These are phyloP conservation scores for Elaphurus davidianus DNA, from an alignment of 2,113 vertebrate species.

Conservation along the genomic window DNA sequence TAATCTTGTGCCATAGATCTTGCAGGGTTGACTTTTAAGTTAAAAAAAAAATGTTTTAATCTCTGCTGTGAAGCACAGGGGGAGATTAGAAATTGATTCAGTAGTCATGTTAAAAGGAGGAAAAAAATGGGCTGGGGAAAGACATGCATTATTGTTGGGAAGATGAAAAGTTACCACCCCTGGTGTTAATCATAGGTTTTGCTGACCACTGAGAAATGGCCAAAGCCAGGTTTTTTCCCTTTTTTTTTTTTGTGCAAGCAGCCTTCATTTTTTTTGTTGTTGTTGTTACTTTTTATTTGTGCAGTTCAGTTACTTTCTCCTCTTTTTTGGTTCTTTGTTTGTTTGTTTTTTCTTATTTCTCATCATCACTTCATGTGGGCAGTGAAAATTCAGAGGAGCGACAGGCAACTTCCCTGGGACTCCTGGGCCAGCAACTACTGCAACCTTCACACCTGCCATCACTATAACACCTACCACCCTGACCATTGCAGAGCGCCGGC, in stretches of 20 bases:
- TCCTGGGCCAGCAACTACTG: slow-evolving; percentile 87
- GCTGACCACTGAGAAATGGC: slow-evolving; percentile 54
- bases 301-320: slow-evolving; percentile 84
- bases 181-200: slow-evolving; percentile 42
- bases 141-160: slow-evolving; percentile 44
- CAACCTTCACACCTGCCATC: slow-evolving; percentile 88
- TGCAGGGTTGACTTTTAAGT: slow-evolving; percentile 60
- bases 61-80: slow-evolving; percentile 24
- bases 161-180: slow-evolving; percentile 39
- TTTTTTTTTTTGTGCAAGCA: slow-evolving; percentile 51
- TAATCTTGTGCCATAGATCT: slow-evolving; percentile 33
- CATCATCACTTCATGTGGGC: slow-evolving; percentile 84
- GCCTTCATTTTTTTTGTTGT: slow-evolving; percentile 68
- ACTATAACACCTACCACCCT: slow-evolving; percentile 92
- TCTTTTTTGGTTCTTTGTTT: slow-evolving; percentile 66
- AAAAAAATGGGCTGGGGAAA: background rate
- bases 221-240: background rate
- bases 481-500: slow-evolving; percentile 87
- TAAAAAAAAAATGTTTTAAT: slow-evolving; percentile 60
- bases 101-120: slow-evolving; percentile 45
- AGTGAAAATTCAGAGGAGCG: slow-evolving; percentile 97
- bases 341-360: slow-evolving; percentile 80
- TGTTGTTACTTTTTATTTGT: slow-evolving; percentile 69
- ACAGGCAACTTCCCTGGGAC: slow-evolving; percentile 90
- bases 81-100: slow-evolving; percentile 75